Evolutionary conservation across 2,113 vertebrate genomes (phyloP).

Genomic region (Corythoichthys haematopterus): DNA sequence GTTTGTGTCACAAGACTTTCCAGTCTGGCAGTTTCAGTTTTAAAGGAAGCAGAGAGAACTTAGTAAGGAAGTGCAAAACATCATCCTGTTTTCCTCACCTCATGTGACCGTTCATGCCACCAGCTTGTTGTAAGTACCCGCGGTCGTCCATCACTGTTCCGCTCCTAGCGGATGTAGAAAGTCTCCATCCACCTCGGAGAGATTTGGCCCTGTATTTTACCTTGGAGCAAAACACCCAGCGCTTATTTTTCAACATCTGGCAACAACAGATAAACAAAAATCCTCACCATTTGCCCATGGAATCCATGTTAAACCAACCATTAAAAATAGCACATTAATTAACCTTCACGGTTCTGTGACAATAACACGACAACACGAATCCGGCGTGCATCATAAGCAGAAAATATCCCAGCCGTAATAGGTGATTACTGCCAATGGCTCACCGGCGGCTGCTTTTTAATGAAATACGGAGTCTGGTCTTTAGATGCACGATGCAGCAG

Average conservation of each 20-base stretch:
- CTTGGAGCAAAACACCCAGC: background rate
- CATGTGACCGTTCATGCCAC: background rate
- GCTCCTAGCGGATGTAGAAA: conserved; percentile 4
- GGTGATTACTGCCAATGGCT: background rate
- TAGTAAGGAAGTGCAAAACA: background rate
- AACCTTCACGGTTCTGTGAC: conserved; percentile 5
- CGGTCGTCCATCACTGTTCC: background rate
- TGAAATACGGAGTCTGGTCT: background rate
- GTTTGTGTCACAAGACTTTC: background rate
- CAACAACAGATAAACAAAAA: conserved; percentile 2
- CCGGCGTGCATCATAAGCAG: background rate
- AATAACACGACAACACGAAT: background rate
- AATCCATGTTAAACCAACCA: conserved; percentile 7
- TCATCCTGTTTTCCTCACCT: background rate
- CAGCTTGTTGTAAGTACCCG: conserved; percentile 34
- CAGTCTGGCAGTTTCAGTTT: background rate
- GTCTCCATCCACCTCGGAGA: conserved; percentile 4
- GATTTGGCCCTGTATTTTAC: conserved; percentile 6
- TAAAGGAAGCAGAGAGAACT: background rate
- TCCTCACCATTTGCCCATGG: background rate
- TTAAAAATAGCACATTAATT: background rate
- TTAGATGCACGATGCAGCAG: background rate
- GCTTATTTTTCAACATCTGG: conserved; percentile 2
- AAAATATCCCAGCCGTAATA: background rate
- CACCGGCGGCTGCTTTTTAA: conserved; percentile 1